Evolutionary conservation across 2,797 vertebrate species (phyloP).

Genomic region (Cygnus olor): DNA sequence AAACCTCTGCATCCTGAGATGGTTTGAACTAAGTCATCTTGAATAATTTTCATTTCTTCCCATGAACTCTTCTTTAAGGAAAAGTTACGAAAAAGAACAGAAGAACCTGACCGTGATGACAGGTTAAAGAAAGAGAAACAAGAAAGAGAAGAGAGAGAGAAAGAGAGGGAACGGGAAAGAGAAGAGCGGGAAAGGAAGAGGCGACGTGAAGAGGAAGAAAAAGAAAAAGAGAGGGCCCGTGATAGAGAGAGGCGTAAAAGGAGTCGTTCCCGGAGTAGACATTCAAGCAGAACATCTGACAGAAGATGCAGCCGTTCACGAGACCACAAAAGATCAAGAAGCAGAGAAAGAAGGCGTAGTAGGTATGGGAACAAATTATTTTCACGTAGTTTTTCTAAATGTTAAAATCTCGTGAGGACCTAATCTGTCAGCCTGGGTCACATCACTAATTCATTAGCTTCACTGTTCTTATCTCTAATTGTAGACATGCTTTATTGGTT

Average conservation of each 20-base stretch:
- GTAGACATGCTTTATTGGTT: not conserved
- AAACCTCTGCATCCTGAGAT: not conserved
- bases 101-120: constrained; percentile 91
- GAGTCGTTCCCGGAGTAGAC: constrained; percentile 92
- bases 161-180: constrained; percentile 82
- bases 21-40: not conserved
- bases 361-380: constrained; percentile 75
- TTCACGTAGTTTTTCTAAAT: not conserved
- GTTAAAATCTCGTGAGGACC: not conserved
- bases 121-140: constrained; percentile 88
- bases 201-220: constrained; percentile 81
- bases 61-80: constrained; percentile 70
- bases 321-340: constrained; percentile 93
- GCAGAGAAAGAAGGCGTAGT: constrained; percentile 94
- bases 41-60: not conserved
- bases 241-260: constrained; percentile 88
- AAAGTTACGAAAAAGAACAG: constrained; percentile 85
- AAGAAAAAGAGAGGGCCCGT: constrained; percentile 81
- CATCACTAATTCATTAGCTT: not conserved
- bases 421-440: not conserved
- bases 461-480: not conserved
- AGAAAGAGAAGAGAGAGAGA: constrained; percentile 85
- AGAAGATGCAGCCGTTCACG: constrained; percentile 91
- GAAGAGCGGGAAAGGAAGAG: constrained; percentile 83
- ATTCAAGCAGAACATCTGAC: constrained; percentile 93